Conservation (phyloP, 2,888 invertebrate species). For the Caenorhabditis sinica region DNA sequence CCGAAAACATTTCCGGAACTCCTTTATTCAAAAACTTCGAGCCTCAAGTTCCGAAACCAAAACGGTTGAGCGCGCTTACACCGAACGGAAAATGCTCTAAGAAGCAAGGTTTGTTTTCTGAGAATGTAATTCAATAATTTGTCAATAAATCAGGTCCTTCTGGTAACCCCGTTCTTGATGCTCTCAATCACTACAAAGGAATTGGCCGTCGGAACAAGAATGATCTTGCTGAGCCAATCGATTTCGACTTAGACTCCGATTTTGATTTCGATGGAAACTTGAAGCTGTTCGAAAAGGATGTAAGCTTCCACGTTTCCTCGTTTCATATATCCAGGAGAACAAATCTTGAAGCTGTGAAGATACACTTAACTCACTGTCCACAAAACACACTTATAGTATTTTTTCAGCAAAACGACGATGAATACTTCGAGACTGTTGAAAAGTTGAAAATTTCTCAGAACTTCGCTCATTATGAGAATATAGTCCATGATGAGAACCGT, state of each 20-base stretch:
- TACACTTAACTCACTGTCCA: not conserved
- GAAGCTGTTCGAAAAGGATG: conserved; percentile 75
- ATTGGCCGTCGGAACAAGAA: conserved; percentile 66
- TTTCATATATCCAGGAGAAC: too few relatives aligned
- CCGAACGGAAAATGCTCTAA: conserved; percentile 43
- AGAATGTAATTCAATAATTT: not conserved
- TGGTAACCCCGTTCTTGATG: conserved; percentile 77
- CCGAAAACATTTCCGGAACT: conserved; percentile 67
- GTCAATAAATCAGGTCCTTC: conserved; percentile 68
- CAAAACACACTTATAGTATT: not conserved
- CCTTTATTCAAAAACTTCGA: conserved; percentile 67
- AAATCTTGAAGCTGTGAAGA: too few relatives aligned
- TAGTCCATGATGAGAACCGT: conserved; percentile 75
- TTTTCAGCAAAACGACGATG: conserved; percentile 69
- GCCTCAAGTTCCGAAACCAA: conserved; percentile 68
- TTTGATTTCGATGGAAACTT: conserved; percentile 81
- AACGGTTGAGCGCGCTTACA: conserved; percentile 25
- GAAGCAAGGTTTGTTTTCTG: conserved; percentile 37
- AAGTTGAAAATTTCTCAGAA: conserved; percentile 74
- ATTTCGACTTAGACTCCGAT: conserved; percentile 75
- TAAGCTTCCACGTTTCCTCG: not conserved
- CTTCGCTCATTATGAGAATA: conserved; percentile 82
- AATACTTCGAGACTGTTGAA: conserved; percentile 74
- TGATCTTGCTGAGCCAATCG: conserved; percentile 73
- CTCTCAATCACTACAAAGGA: conserved; percentile 64